Base-by-base conservation (phyloP, 2,888 invertebrate species). In the Crepidodera aurea region DNA sequence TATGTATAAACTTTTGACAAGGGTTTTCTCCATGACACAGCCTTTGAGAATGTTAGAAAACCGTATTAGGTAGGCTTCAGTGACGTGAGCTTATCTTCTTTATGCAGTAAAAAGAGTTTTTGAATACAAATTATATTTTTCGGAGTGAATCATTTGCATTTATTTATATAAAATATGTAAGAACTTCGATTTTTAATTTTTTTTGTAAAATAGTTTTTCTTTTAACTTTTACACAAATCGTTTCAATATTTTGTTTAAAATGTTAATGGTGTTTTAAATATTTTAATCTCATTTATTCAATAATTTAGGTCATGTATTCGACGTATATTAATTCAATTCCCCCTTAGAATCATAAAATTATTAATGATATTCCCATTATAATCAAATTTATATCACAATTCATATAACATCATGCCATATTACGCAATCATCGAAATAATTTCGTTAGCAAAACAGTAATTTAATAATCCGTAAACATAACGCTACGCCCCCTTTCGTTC, bases 11-110 rank as follows among this genome's bases (percentile, higher is more conserved):
- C 25, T 50, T 59, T 50, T 54, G 51, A 58, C 40, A 34, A 59
- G 58, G 54, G 54, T 54, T 32, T 59, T 59, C 40, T 34, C 46
- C 25, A 13, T 34, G 34, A 56, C 56, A 50, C 25, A 56, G 32
- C 44, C 37, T 44, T 50, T 60, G 44, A 55, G 25, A 25, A n/a
- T n/a, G n/a, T n/a, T 25, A 5, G 25, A 25, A 25, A 25, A 48
- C 7, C 55, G 19, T 54, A 40, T 29, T 22, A 25, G 25, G 7
- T 25, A 7, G 25, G 25, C 25, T 5, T 25, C 25, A 25, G 25
- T 25, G 7, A 25, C 25, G 7, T 25, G 25, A 7, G 4, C 7
- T 25, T 25, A 25, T 25, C 25, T 25, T 3, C 25, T 25, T 3
- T 25, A 5, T 25, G 3, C 25, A 3, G 4, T 7, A 5, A 3